Conservation (phyloP, 2,888 invertebrate genomes). For the Tineola bisselliella region DNA sequence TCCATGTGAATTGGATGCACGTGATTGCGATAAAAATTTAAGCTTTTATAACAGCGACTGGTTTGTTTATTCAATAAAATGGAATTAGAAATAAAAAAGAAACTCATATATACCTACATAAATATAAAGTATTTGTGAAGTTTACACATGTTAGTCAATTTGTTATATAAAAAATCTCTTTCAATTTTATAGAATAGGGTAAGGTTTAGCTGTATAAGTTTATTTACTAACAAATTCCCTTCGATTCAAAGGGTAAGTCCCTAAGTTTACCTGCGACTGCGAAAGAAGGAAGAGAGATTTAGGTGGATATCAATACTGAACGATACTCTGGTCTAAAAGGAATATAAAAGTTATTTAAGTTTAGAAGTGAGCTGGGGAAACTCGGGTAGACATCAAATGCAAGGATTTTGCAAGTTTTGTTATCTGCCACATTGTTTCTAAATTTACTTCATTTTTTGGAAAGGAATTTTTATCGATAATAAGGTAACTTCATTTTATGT, state of each 20-base stretch:
- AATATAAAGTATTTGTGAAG: too few species aligned
- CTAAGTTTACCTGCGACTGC: conserved; percentile 11
- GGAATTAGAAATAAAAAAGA: too few species aligned
- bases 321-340: conserved; percentile 12
- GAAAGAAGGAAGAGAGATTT: conserved; percentile 13
- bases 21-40: not conserved
- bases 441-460: too few species aligned
- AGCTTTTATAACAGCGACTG: too few species aligned
- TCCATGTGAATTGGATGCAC: not conserved
- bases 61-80: too few species aligned
- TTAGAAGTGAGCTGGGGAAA: conserved; percentile 13
- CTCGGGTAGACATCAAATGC: conserved; percentile 14
- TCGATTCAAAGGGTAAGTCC: conserved; percentile 12
- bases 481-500: too few species aligned
- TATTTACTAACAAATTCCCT: conserved; percentile 11
- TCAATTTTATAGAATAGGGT: not conserved
- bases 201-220: not conserved
- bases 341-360: conserved; percentile 15
- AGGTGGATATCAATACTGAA: conserved; percentile 14
- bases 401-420: conserved; percentile 6
- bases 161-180: not conserved
- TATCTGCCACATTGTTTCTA: not conserved
- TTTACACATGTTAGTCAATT: not conserved
- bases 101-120: too few species aligned
- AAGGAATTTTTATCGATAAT: too few species aligned